Base-by-base conservation (phyloP, 2,113 vertebrate genomes). In the Stigmatopora argus region DNA sequence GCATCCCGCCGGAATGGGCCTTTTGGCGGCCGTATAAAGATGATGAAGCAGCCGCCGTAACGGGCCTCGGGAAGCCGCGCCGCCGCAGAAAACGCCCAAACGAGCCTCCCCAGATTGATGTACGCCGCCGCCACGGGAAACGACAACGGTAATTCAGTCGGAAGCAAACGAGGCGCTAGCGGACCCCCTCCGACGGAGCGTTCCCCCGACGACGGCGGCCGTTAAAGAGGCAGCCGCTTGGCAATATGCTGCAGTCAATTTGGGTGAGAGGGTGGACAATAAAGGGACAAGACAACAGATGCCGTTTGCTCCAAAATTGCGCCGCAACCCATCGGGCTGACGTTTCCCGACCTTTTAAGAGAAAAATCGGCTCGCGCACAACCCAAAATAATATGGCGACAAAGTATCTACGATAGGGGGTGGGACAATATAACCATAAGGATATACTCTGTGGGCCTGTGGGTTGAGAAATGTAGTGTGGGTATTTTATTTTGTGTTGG, bases 1-100 rank as follows among this genome's bases (percentile, higher is more conserved):
- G 38, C 58, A 95, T 94, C 93, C 93, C 91, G 90, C 92, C 84
- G 94, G 93, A 98, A 98, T 95, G 93, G 95, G 93, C 95, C 95
- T 97, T 95, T 92, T 94, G 97, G 94, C 94, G 92, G 94, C 94
- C 93, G 91, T 98, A 96, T 96, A 97, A 98, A 96, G 93, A 96
- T 99, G 95, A 98, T 98, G 94, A 94, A 98, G 92, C 77, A 84
- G 41, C 84, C 85, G 71, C 81, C 70, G 78, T 81, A 85, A 92
- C 92, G 92, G 90, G 91, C 91, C 45, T 66, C 79, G 90, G 57
- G 85, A 85, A 91, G 89, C 90, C 83, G 84, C 88, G 90, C 92
- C 84, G 18, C 17, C 86, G 93, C 93, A 93, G 92, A 91, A 94
- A 93, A 90, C 88, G 86, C 79, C 92, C 93, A 94, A 93, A 94